These are phyloP conservation scores for Pitta sordida DNA, from an alignment of 2,113 vertebrate genomes.

Conservation along the genomic window DNA sequence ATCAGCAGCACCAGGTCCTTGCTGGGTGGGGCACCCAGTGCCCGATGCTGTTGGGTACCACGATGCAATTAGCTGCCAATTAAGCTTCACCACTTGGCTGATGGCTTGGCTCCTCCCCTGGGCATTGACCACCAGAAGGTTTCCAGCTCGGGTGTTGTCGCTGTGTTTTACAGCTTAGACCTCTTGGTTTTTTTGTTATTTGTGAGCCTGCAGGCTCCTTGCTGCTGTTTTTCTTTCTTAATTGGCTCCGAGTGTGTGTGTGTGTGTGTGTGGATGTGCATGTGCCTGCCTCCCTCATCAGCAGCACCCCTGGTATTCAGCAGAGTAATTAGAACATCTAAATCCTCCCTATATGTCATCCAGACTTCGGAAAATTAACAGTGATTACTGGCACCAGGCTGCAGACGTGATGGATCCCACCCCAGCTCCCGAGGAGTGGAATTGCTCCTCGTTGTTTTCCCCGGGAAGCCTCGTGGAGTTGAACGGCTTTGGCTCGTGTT, in stretches of 20 bases:
- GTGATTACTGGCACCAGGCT: slow-evolving; percentile 32
- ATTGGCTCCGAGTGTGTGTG: not conserved
- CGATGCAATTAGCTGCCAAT: not conserved
- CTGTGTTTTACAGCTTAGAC: not conserved
- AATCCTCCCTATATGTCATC: slow-evolving; percentile 35
- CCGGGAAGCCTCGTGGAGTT: not conserved
- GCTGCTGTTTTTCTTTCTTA: slow-evolving; percentile 34
- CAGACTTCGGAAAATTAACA: not conserved
- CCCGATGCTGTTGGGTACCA: fast-evolving
- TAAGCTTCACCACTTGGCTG: not conserved
- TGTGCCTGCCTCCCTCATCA: slow-evolving; percentile 55
- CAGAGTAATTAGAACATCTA: slow-evolving; percentile 54
- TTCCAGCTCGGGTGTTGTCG: not conserved
- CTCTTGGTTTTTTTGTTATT: fast-evolving
- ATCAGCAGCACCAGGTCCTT: not conserved
- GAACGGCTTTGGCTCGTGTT: not conserved
- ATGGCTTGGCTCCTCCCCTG: not conserved
- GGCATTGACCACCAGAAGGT: not conserved
- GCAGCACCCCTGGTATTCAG: slow-evolving; percentile 45
- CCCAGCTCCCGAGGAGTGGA: not conserved
- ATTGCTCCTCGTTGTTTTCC: not conserved
- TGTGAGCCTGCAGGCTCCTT: not conserved
- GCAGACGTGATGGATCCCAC: not conserved
- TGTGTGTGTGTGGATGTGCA: not conserved
- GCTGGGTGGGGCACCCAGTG: not conserved